A percentile compares a stretch with the other conserved stretches of the same genome.
These are phyloP conservation scores for Monochamus saltuarius DNA, from an alignment of 1,140 invertebrate genomes.

Conservation along the genomic window DNA sequence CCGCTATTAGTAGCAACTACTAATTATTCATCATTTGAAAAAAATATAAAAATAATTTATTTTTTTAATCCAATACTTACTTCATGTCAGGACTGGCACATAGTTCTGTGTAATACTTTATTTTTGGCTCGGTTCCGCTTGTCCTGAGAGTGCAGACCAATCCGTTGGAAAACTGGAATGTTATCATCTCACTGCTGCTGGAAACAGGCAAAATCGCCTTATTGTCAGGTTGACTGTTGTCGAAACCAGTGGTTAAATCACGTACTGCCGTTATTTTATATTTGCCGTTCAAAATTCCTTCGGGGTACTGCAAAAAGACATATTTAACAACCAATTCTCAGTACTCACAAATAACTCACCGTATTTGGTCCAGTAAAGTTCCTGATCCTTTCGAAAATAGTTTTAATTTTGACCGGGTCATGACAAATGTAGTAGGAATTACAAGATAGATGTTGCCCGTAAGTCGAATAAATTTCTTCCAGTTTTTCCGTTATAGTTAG, in stretches of 20 bases:
- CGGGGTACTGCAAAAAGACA: constrained; percentile 72
- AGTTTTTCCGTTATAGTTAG: constrained; percentile 75
- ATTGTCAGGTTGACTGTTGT: constrained; percentile 71
- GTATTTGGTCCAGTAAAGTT: constrained; percentile 68
- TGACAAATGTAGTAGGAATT: constrained; percentile 91
- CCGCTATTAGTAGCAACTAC: too few relatives aligned
- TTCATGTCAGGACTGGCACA: constrained; percentile 65
- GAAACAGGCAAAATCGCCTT: constrained; percentile 77
- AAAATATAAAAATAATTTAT: too few relatives aligned
- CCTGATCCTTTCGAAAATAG: constrained; percentile 82
- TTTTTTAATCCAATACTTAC: constrained; percentile 53
- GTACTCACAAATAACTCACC: constrained; percentile 60
- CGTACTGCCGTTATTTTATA: constrained; percentile 75
- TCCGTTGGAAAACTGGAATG: constrained; percentile 88
- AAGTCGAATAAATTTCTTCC: constrained; percentile 76
- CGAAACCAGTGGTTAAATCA: constrained; percentile 89
- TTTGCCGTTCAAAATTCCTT: constrained; percentile 64
- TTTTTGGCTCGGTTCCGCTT: constrained; percentile 98
- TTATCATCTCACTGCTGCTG: constrained; percentile 90
- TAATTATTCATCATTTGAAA: too few relatives aligned
- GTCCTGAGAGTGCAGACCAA: constrained; percentile 86
- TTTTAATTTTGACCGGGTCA: constrained; percentile 67
- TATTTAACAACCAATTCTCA: constrained; percentile 63
- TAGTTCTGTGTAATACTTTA: constrained; percentile 96
- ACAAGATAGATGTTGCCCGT: constrained; percentile 82